Evolutionary conservation across 2,888 invertebrate genomes (phyloP).

Genomic region (Phyllotreta cruciferae): DNA sequence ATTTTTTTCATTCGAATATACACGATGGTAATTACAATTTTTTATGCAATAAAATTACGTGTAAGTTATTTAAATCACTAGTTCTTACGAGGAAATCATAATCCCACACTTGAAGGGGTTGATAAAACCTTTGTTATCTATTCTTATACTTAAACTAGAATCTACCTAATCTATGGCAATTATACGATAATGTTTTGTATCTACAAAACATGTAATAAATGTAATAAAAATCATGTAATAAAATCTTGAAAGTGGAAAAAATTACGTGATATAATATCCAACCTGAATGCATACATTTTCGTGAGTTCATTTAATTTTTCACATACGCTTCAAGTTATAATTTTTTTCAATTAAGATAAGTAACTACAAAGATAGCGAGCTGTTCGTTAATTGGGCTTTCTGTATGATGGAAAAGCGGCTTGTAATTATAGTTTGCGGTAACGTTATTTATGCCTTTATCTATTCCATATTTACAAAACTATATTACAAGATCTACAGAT

Average conservation of each 20-base stretch:
- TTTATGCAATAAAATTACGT: no score
- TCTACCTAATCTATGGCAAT: no score
- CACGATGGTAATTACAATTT: no score
- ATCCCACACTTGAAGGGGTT: not conserved
- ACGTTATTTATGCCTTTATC: constrained; percentile 15
- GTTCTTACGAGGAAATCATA: not conserved
- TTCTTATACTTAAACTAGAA: no score
- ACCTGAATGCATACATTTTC: not conserved
- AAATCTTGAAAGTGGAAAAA: no score
- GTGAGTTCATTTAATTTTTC: not conserved
- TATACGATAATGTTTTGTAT: no score
- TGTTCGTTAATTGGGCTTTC: constrained; percentile 13
- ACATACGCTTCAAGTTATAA: not conserved
- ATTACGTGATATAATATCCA: constrained; percentile 4
- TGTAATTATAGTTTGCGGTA: constrained; percentile 23
- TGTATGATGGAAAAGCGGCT: constrained; percentile 11
- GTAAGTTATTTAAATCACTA: no score
- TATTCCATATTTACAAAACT: no score
- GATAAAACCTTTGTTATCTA: not conserved
- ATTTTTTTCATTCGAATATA: not conserved
- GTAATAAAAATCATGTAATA: no score
- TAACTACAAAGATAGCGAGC: not conserved
- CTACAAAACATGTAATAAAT: no score
- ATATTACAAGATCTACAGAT: no score
- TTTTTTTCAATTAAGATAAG: constrained; percentile 9